phyloP scores from a whole-genome alignment of 1,140 invertebrate species.

The Nebria ingens region DNA sequence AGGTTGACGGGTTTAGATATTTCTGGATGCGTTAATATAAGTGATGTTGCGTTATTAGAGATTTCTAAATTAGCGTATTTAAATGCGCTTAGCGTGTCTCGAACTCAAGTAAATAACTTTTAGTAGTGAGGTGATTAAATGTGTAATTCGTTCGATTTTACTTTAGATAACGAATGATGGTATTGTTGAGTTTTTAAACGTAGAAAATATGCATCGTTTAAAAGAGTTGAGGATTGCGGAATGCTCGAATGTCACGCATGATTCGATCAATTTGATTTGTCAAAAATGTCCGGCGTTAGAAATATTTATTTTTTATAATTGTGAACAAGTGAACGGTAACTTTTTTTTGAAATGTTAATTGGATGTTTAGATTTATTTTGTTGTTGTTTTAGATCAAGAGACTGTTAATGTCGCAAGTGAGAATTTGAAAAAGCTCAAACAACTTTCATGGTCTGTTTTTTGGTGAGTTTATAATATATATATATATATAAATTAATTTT shows the following conservation, averaged over 20 bases:
- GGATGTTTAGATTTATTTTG: background rate
- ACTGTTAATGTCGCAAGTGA: slow-evolving; percentile 12
- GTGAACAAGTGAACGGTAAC: slow-evolving; percentile 5
- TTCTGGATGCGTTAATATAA: slow-evolving; percentile 12
- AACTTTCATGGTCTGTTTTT: slow-evolving; percentile 17
- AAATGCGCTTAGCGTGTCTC: slow-evolving; percentile 7
- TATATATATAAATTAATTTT: slow-evolving; percentile 12
- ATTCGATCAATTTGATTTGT: slow-evolving; percentile 18
- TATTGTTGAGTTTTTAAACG: slow-evolving; percentile 18
- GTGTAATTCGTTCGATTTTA: slow-evolving; percentile 10
- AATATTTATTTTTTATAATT: slow-evolving; percentile 22
- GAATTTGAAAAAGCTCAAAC: slow-evolving; percentile 17
- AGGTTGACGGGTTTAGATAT: slow-evolving; percentile 14
- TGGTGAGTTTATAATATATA: slow-evolving; percentile 15
- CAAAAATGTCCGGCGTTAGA: slow-evolving; percentile 22
- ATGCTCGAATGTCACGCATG: slow-evolving; percentile 19
- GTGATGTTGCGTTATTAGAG: slow-evolving; percentile 7
- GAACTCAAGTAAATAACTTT: slow-evolving; percentile 10
- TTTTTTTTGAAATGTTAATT: background rate
- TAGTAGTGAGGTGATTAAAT: background rate
- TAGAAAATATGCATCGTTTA: slow-evolving; percentile 17
- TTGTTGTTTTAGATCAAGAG: background rate
- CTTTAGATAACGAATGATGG: slow-evolving; percentile 22
- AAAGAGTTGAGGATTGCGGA: slow-evolving; percentile 22
- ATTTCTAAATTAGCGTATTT: slow-evolving; percentile 12